Evolutionary conservation across 53 echinoderm and acorn worm genomes (phyloP).

Genomic region (Mesocentrotus franciscanus): DNA sequence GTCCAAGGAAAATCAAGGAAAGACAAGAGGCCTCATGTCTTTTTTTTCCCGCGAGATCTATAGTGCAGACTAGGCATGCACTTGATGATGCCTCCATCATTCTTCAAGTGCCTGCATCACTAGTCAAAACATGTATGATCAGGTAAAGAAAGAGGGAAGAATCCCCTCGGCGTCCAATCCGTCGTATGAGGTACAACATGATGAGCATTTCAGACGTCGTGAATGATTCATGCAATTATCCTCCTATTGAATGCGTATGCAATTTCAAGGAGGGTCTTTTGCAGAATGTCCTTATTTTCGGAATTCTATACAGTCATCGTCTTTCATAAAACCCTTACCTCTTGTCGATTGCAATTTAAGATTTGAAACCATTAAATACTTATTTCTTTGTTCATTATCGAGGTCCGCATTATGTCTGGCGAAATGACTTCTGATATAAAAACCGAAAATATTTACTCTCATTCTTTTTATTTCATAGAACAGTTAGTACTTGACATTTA

Average conservation of each 20-base stretch:
- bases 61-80: background rate
- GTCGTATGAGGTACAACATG: background rate
- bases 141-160: background rate
- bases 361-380: no score
- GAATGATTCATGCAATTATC: background rate
- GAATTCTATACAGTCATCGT: background rate
- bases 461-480: no score
- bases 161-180: background rate
- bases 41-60: background rate
- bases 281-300: background rate
- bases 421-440: no score
- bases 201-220: background rate
- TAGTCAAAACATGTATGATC: background rate
- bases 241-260: background rate
- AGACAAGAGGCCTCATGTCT: background rate
- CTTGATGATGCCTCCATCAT: background rate
- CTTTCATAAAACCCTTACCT: no score
- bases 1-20: background rate
- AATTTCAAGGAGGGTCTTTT: background rate
- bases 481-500: background rate
- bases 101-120: background rate
- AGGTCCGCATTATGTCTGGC: no score
- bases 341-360: no score
- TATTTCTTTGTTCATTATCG: no score
- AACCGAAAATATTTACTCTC: no score